phyloP scores from a whole-genome alignment of 2,888 invertebrate genomes.

The Drosophila diplacantha region DNA sequence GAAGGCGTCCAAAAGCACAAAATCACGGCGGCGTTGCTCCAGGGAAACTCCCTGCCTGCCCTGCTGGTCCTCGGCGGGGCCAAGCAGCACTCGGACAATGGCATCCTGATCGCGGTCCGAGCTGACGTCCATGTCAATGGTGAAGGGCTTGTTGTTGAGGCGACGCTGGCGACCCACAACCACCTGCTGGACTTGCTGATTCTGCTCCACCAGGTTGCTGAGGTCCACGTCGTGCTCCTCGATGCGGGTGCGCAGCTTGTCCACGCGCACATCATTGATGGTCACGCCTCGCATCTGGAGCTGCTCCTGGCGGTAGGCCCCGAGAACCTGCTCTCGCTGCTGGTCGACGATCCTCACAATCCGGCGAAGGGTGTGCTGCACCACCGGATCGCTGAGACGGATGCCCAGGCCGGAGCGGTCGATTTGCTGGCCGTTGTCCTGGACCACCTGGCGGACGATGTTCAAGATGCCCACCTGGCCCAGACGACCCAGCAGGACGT shows the following conservation, averaged over 20 bases:
- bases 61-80: conserved; percentile 83
- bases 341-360: conserved; percentile 81
- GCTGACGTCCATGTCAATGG: conserved; percentile 80
- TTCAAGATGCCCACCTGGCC: conserved; percentile 51
- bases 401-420: conserved; percentile 78
- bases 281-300: conserved; percentile 81
- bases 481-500: conserved; percentile 54
- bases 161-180: conserved; percentile 81
- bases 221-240: conserved; percentile 79
- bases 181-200: conserved; percentile 71
- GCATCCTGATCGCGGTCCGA: conserved; percentile 81
- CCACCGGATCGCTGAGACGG: conserved; percentile 81
- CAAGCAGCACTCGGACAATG: conserved; percentile 82
- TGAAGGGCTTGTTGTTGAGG: conserved; percentile 84
- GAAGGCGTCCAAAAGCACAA: conserved; percentile 83
- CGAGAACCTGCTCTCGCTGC: conserved; percentile 80
- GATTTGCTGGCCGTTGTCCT: conserved; percentile 27
- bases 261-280: conserved; percentile 82
- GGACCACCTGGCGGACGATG: conserved; percentile 54
- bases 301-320: conserved; percentile 81
- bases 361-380: conserved; percentile 53
- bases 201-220: conserved; percentile 37
- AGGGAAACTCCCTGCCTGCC: conserved; percentile 41
- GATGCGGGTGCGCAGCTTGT: conserved; percentile 83
- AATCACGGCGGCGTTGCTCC: conserved; percentile 79